Base-by-base conservation (phyloP, 2,113 vertebrate genomes). In the Macquaria ambigua region DNA sequence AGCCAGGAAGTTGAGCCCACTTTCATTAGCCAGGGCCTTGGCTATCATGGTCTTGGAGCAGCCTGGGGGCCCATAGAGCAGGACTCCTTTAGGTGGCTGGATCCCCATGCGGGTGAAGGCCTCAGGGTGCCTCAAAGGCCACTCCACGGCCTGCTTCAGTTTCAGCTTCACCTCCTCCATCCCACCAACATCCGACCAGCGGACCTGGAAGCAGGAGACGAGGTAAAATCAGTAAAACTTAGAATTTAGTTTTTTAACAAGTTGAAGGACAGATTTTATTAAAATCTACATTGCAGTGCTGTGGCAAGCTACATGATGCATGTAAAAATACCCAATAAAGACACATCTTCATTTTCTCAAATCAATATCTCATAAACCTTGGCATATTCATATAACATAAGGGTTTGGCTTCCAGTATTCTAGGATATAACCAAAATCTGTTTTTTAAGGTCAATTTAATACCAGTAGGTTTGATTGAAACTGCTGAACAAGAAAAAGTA, bases 1-100 rank as follows among this genome's bases (percentile, higher is more conserved):
- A 67, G 98, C 96, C 52, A 99, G 91, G 84, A 99, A 99, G 93
- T 99, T 99, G 89, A 99, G 96, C 1, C 97, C 96, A 59, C 98
- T 99, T 92, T 99, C 98, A 81, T 95, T 97, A 72, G 98, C 98
- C 89, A 99, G 90, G 28, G 98, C 98, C 92, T 99, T 99, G 43
- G 98, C 98, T 43, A 99, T 97, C 98, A 99, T 98, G 74, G 98
- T 99, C 93, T 99, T 99, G 41, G 98, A 99, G 94, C 98, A 99
- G n/a, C 98, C 98, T 0, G 98, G 98, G 8, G 98, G 98, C 5
- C 98, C 98, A 0, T 99, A 99, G 10, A 99, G 96, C 34, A 99
- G 96, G 39, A 99, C 95, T 14, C 98, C 98, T 93, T 96, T 98
- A 0, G 98, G 98, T 43, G 98, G 98, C 85, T 96, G 95, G 91